These are phyloP conservation scores for Theocolax elegans DNA, from an alignment of 1,140 invertebrate species.

Conservation along the genomic window DNA sequence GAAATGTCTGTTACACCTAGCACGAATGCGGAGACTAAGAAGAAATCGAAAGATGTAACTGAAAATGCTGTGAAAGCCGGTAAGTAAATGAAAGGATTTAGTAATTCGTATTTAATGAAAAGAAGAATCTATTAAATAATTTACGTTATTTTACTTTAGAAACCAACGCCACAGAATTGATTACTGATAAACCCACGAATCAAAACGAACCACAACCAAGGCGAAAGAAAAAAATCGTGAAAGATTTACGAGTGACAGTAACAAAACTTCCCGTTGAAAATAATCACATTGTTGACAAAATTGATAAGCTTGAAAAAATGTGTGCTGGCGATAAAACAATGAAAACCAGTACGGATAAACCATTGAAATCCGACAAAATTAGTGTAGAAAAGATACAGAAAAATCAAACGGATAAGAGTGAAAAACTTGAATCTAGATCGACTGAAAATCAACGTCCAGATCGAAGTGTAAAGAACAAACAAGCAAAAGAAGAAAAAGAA, in stretches of 20 bases:
- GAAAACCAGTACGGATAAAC: slow-evolving; percentile 48
- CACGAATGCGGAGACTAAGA: not conserved
- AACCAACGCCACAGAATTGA: slow-evolving; percentile 43
- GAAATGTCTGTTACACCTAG: too few relatives aligned
- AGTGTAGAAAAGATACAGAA: slow-evolving; percentile 43
- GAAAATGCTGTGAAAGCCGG: slow-evolving; percentile 10
- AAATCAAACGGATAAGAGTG: slow-evolving; percentile 37
- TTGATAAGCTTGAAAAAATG: slow-evolving; percentile 53
- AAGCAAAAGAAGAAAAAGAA: slow-evolving; percentile 43
- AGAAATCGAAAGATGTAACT: not conserved
- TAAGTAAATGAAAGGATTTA: slow-evolving; percentile 3
- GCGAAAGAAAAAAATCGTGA: slow-evolving; percentile 69
- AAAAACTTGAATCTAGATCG: slow-evolving; percentile 39
- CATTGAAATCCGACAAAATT: slow-evolving; percentile 47
- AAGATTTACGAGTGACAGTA: slow-evolving; percentile 69
- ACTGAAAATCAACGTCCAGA: slow-evolving; percentile 3
- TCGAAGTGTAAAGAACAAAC: slow-evolving; percentile 22
- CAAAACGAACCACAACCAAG: slow-evolving; percentile 58
- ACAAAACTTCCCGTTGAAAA: slow-evolving; percentile 65
- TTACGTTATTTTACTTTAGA: slow-evolving; percentile 49
- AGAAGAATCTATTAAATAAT: too few relatives aligned
- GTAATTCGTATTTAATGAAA: too few relatives aligned
- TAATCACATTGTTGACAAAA: slow-evolving; percentile 50
- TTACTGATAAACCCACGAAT: slow-evolving; percentile 52
- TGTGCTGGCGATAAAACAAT: slow-evolving; percentile 47